Conservation (phyloP, 2,888 invertebrate species). For the Reticulitermes lucifugus region DNA sequence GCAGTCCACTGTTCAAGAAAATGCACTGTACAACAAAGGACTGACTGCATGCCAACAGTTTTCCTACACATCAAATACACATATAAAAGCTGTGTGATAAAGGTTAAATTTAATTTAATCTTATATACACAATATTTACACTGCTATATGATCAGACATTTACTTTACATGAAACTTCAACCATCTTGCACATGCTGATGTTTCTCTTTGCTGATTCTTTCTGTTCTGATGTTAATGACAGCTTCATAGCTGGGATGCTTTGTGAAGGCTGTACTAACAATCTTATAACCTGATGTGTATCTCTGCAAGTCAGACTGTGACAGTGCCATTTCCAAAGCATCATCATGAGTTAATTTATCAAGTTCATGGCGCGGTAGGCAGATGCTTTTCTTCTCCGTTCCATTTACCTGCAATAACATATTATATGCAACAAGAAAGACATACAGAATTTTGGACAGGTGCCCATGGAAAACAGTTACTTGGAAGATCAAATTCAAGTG, state of each 20-base stretch:
- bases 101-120: too few species aligned
- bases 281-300: conserved; percentile 58
- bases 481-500: too few species aligned
- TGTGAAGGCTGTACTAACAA: conserved; percentile 61
- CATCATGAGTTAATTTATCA: conserved; percentile 66
- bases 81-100: too few species aligned
- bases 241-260: conserved; percentile 64
- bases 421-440: too few species aligned
- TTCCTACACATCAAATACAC: too few species aligned
- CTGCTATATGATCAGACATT: background rate
- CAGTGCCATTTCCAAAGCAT: conserved; percentile 68
- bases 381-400: conserved; percentile 65
- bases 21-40: too few species aligned
- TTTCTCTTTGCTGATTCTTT: conserved; percentile 41
- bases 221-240: conserved; percentile 59
- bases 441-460: too few species aligned
- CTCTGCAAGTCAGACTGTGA: conserved; percentile 62
- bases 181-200: conserved; percentile 46
- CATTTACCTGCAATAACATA: conserved; percentile 65
- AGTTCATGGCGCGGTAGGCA: conserved; percentile 67
- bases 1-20: too few species aligned
- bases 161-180: conserved; percentile 14
- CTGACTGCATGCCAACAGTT: too few species aligned
- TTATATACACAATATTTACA: too few species aligned
- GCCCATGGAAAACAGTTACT: too few species aligned